Evolutionary conservation across 2,797 vertebrate species (phyloP), one percentile per base, ranked within the genome.

Genomic region (Strix occidentalis): DNA sequence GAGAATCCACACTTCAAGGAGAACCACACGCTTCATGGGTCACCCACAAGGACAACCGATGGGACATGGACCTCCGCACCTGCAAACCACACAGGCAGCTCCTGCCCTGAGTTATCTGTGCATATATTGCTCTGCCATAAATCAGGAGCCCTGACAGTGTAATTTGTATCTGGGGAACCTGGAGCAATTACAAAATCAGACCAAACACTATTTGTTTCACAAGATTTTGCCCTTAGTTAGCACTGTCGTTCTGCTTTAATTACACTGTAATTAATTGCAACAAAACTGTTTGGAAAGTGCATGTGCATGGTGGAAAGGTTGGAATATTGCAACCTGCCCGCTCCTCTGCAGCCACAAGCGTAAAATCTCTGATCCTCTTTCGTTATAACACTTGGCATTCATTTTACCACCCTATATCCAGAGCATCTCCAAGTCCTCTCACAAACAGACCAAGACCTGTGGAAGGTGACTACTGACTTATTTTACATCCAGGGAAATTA

Each of bases 271-370:
- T 97, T 97, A 97, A 97, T 96, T 96, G 94, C 93, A 96, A 74
- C 89, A 96, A 96, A 96, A 97, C 78, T 94, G 93, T 94, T 96
- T 94, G 93, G 87, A 92, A 97, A 96, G 94, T 89, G 87, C 53
- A 15, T 83, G 83, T 58, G 83, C 56, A 28, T 2, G 21, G 83
- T 61, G 48, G 91, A 82, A 91, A 68, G 66, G 60, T 39, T 93
- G 69, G 51, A 53, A 82, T 83, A 94, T 89, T 70, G 84, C 91
- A 95, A 87, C 54, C 45, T 58, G 63, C 71, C n/a, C n/a, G 68
- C 78, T 57, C 82, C 57, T 60, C 28, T 77, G 78, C 75, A 80
- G 31, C 82, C 65, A 46, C 2, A 2, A 87, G 28, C 1, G 2
- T 24, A 43, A 78, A 74, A 87, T 50, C 33, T 46, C 54, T 16